A percentile compares a stretch with the other conserved stretches of the same genome.
These are phyloP conservation scores for Serilophus lunatus DNA, from an alignment of 2,113 vertebrate species.

Conservation along the genomic window DNA sequence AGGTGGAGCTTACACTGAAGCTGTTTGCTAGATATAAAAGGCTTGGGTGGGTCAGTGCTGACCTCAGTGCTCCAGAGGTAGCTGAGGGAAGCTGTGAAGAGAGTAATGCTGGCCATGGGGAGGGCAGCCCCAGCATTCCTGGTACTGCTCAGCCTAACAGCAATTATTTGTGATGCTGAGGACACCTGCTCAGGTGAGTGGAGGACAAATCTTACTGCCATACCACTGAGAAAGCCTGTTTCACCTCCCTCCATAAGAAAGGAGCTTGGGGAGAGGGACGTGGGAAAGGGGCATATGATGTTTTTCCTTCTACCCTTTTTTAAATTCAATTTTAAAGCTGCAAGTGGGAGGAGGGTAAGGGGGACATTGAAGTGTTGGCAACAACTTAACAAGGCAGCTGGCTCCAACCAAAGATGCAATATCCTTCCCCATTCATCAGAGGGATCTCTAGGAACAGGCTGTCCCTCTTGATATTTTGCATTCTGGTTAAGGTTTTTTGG, in stretches of 20 bases:
- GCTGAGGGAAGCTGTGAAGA: background rate
- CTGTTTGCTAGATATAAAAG: background rate
- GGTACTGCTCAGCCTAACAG: background rate
- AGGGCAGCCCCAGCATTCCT: background rate
- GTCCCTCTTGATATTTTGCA: background rate
- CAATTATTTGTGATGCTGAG: background rate
- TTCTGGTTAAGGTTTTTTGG: background rate
- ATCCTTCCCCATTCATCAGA: background rate
- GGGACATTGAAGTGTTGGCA: background rate
- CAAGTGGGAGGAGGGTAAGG: background rate
- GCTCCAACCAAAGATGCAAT: background rate
- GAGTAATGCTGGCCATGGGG: background rate
- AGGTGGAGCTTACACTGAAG: background rate
- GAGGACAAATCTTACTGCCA: background rate
- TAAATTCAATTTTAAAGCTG: background rate
- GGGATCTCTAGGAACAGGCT: background rate
- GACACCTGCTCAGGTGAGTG: conserved; percentile 23
- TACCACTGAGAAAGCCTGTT: background rate
- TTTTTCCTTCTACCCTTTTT: background rate
- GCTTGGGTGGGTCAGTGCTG: background rate
- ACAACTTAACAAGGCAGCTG: background rate
- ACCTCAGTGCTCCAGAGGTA: background rate
- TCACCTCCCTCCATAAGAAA: background rate
- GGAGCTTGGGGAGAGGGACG: background rate
- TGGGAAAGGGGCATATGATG: background rate